phyloP scores from a whole-genome alignment of 1,140 invertebrate genomes.

The Micrasema longulum region DNA sequence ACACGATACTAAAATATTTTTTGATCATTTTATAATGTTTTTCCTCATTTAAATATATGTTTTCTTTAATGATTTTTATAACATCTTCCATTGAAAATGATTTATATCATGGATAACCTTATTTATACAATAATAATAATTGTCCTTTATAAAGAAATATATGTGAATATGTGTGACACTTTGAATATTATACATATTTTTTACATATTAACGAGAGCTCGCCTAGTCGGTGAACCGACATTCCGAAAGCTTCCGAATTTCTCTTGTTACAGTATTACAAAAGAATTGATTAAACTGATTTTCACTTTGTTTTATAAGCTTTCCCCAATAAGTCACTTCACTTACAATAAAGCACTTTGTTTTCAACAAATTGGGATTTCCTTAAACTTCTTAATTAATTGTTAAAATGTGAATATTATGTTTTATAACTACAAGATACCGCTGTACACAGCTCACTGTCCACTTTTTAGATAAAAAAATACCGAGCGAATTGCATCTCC shows the following conservation, averaged over 20 bases:
- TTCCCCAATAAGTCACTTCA: constrained; percentile 23
- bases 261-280: constrained; percentile 14
- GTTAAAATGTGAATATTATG: constrained; percentile 37
- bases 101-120: constrained; percentile 31
- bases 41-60: constrained; percentile 33
- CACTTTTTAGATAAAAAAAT: constrained; percentile 37
- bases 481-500: constrained; percentile 28
- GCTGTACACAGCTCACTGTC: constrained; percentile 32
- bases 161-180: constrained; percentile 40
- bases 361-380: constrained; percentile 25
- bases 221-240: not conserved
- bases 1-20: constrained; percentile 47
- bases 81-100: constrained; percentile 21
- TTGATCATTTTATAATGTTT: constrained; percentile 41
- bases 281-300: not conserved
- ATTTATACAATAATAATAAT: constrained; percentile 3
- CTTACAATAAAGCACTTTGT: constrained; percentile 35
- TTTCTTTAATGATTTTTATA: constrained; percentile 31
- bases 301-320: constrained; percentile 5
- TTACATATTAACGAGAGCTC: constrained; percentile 39
- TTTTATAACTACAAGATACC: constrained; percentile 34
- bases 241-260: constrained; percentile 23
- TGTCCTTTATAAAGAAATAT: constrained; percentile 46
- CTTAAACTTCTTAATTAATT: constrained; percentile 35
- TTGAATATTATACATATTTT: constrained; percentile 38